Conservation (phyloP, 2,888 invertebrate species). For the Ophion obscuratus region DNA sequence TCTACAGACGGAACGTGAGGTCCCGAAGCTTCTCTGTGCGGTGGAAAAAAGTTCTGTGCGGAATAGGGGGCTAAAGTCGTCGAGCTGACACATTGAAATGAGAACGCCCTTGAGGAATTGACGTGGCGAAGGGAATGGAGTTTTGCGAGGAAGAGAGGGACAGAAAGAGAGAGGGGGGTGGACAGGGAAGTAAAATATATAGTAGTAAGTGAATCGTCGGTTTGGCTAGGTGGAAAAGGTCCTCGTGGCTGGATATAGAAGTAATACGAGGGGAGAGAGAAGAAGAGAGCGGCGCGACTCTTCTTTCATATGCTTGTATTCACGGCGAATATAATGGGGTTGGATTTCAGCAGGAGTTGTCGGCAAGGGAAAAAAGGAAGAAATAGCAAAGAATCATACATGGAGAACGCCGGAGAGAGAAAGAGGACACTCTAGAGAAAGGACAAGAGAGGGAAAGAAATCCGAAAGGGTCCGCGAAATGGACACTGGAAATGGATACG, state of each 20-base stretch:
- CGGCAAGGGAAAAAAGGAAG: slow-evolving; percentile 18
- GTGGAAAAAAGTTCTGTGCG: slow-evolving; percentile 5
- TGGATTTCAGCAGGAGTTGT: slow-evolving; percentile 60
- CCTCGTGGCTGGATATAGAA: slow-evolving; percentile 50
- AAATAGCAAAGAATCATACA: slow-evolving; percentile 25
- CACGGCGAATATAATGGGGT: slow-evolving; percentile 66
- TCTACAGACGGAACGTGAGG: background rate
- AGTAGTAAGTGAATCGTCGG: slow-evolving; percentile 59
- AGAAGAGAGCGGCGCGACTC: slow-evolving; percentile 43
- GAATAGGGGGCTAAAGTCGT: slow-evolving; percentile 26
- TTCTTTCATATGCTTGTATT: slow-evolving; percentile 62
- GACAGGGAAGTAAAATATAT: background rate
- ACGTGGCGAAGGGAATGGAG: slow-evolving; percentile 19
- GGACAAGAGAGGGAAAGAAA: slow-evolving; percentile 9
- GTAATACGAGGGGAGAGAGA: slow-evolving; percentile 36
- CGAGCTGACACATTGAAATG: slow-evolving; percentile 36
- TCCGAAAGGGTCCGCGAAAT: slow-evolving; percentile 60
- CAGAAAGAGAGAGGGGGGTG: slow-evolving; percentile 9
- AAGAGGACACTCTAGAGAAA: slow-evolving; percentile 17
- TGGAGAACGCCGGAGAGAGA: slow-evolving; percentile 12
- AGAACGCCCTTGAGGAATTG: slow-evolving; percentile 50
- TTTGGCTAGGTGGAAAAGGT: slow-evolving; percentile 59
- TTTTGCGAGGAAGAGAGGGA: background rate
- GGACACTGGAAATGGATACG: slow-evolving; percentile 69
- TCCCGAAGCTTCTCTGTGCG: background rate